Conservation (phyloP, 2,888 invertebrate genomes). For the Scaptomyza parva region DNA sequence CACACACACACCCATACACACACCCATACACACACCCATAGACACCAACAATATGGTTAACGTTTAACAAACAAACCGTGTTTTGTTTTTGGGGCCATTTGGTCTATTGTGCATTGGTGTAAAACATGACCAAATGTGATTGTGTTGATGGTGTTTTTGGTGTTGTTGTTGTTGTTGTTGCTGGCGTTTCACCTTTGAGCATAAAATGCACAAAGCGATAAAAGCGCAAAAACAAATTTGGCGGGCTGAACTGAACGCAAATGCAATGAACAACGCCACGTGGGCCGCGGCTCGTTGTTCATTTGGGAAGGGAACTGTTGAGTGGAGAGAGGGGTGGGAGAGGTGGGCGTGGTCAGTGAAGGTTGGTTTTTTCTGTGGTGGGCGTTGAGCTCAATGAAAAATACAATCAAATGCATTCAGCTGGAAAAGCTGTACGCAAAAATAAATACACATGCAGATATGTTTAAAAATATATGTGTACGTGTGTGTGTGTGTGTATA, state of each 20-base stretch:
- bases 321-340: slow-evolving; percentile 3
- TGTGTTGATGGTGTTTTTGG: slow-evolving; percentile 24
- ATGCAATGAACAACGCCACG: slow-evolving; percentile 62
- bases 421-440: slow-evolving; percentile 77
- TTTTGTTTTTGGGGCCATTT: slow-evolving; percentile 10
- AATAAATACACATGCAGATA: slow-evolving; percentile 70
- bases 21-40: not conserved
- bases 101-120: slow-evolving; percentile 48
- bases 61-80: slow-evolving; percentile 13
- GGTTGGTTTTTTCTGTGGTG: slow-evolving; percentile 42
- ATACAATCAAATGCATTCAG: slow-evolving; percentile 79
- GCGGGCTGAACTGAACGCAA: slow-evolving; percentile 44
- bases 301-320: slow-evolving; percentile 25
- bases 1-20: no score
- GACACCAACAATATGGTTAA: not conserved
- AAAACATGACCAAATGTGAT: slow-evolving; percentile 49
- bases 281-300: slow-evolving; percentile 34
- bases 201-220: slow-evolving; percentile 57
- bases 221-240: slow-evolving; percentile 62
- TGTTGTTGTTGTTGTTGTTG: slow-evolving; percentile 27
- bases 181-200: slow-evolving; percentile 65
- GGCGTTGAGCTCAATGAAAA: slow-evolving; percentile 63
- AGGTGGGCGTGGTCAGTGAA: slow-evolving; percentile 28
- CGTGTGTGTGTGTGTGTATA: slow-evolving; percentile 20
- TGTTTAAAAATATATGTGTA: slow-evolving; percentile 13